Percentiles rank a stretch among this genome's conserved stretches.
Evolutionary conservation across 2,113 vertebrate genomes (phyloP).

Genomic region (Paraplagusia blochii): DNA sequence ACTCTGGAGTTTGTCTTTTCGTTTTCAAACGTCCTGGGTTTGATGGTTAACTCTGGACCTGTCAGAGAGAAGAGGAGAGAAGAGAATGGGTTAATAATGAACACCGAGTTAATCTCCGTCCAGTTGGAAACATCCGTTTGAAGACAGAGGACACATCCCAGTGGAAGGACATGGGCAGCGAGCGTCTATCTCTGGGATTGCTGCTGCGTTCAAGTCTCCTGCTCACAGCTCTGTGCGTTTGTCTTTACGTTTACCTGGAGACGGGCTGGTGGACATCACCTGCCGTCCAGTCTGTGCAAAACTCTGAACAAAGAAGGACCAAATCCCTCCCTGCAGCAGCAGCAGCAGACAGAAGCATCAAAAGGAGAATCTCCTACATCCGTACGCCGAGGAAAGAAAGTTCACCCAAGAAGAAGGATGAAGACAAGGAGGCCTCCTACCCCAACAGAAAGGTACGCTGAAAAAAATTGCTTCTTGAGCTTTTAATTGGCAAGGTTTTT

Average conservation of each 20-base stretch:
- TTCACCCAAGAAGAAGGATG: conserved; percentile 4
- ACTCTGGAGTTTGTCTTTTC: conserved; percentile 7
- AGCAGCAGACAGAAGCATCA: conserved; percentile 29
- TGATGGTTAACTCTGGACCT: conserved; percentile 28
- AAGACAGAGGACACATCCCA: background rate
- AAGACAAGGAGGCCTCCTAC: conserved; percentile 9
- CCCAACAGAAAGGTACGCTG: conserved; percentile 70
- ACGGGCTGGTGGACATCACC: conserved; percentile 24
- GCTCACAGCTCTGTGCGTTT: conserved; percentile 55
- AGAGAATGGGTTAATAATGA: conserved; percentile 42
- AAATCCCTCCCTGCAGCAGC: conserved; percentile 8
- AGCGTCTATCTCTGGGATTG: conserved; percentile 46
- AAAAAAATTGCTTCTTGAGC: conserved; percentile 7
- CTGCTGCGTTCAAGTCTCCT: conserved; percentile 57
- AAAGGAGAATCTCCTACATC: conserved; percentile 38
- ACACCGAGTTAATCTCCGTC: too few relatives aligned
- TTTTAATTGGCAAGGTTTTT: conserved; percentile 22
- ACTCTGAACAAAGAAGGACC: conserved; percentile 14
- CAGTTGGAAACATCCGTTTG: conserved; percentile 15
- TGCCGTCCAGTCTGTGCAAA: conserved; percentile 14
- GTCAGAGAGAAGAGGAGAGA: background rate
- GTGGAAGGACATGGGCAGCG: conserved; percentile 53
- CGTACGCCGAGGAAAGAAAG: conserved; percentile 36
- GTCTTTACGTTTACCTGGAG: conserved; percentile 69
- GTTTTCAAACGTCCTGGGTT: background rate